phyloP scores from a whole-genome alignment of 2,113 vertebrate genomes.

The Motacilla tschutschensis region DNA sequence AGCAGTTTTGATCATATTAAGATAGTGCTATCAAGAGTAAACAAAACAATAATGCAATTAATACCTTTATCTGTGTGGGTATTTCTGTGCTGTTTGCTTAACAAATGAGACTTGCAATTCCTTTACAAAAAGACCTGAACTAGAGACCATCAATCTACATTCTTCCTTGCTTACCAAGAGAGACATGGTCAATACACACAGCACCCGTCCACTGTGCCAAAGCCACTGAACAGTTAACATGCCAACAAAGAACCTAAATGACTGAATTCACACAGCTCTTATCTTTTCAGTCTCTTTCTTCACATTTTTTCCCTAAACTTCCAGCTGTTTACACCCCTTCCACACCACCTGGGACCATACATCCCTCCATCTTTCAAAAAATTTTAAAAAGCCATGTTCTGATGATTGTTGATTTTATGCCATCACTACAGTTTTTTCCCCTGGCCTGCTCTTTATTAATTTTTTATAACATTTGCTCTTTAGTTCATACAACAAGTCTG shows the following conservation, averaged over 20 bases:
- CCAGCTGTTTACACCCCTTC: background rate
- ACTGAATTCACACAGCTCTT: background rate
- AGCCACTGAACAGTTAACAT: background rate
- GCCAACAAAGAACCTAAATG: background rate
- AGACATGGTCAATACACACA: background rate
- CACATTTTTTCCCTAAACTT: background rate
- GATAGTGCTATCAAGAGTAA: background rate
- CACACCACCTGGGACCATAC: background rate
- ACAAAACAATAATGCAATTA: slow-evolving; percentile 17
- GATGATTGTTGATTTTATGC: background rate
- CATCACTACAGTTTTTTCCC: background rate
- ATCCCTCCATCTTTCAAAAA: background rate
- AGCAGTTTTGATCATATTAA: background rate
- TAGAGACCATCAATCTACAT: background rate
- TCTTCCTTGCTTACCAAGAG: background rate
- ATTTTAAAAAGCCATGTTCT: background rate
- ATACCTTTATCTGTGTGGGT: background rate
- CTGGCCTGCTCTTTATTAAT: background rate
- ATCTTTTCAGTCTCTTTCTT: background rate
- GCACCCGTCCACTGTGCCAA: background rate
- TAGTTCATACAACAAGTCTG: background rate
- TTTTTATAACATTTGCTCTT: background rate
- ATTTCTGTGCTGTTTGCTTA: background rate
- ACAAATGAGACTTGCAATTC: background rate
- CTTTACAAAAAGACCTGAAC: background rate